Evolutionary conservation across 2,113 vertebrate species (phyloP).

Genomic region (Eulemur macaco): DNA sequence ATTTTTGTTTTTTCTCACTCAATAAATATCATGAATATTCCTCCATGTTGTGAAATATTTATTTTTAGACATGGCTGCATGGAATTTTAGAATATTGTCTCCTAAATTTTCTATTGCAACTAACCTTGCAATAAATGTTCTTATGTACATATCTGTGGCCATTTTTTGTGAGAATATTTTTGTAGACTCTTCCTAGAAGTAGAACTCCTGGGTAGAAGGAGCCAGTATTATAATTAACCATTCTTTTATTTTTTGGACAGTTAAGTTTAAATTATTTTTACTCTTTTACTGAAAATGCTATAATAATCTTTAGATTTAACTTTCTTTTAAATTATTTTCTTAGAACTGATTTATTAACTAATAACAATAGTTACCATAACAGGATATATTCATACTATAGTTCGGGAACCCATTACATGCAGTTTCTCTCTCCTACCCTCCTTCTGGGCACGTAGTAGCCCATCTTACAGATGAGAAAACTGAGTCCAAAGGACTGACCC

Average conservation of each 20-base stretch:
- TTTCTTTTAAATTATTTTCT: constrained; percentile 19
- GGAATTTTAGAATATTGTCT: not conserved
- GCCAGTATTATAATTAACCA: not conserved
- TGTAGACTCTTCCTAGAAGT: not conserved
- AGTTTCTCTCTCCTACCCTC: not conserved
- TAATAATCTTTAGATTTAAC: not conserved
- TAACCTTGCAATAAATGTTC: not conserved
- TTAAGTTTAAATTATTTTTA: not conserved
- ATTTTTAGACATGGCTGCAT: not conserved
- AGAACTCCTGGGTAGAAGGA: not conserved
- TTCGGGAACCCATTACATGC: not conserved
- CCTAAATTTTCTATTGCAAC: not conserved
- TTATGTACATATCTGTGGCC: not conserved
- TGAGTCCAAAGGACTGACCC: not conserved
- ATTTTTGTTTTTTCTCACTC: not conserved
- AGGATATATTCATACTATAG: not conserved
- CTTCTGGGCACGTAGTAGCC: no score
- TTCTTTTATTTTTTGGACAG: not conserved
- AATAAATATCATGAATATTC: not conserved
- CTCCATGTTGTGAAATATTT: not conserved
- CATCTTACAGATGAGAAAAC: not conserved
- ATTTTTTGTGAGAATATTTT: not conserved
- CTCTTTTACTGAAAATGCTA: not conserved
- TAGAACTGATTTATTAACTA: not conserved
- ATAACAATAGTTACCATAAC: not conserved